Evolutionary conservation across 2,888 invertebrate genomes (phyloP), one percentile per base, ranked within the genome.

Genomic region (Norana najaformis): DNA sequence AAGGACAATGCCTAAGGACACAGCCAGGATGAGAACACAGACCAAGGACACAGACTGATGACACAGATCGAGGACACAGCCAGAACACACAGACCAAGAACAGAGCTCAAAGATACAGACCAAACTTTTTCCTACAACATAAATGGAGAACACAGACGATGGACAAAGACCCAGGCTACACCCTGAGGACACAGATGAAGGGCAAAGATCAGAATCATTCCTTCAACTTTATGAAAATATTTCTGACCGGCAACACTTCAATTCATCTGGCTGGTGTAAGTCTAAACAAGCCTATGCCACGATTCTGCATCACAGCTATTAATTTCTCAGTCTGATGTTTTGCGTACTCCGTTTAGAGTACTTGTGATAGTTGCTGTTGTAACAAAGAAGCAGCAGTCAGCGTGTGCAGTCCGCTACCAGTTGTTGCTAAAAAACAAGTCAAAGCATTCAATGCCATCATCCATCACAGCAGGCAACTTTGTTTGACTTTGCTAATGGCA

Each of bases 341-440:
- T 69, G 69, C 69, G n/a, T 30, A n/a, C n/a, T n/a, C n/a, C n/a
- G n/a, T n/a, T 69, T n/a, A 69, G n/a, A 11, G 16, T 69, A 69
- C 30, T 69, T 30, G 69, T 69, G 69, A 69, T 69, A 69, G 69
- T n/a, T 69, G 69, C 69, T 13, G 69, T 8, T 30, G 23, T 53
- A n/a, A 69, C 30, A n/a, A 69, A 69, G 69, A 30, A n/a, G 30
- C n/a, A n/a, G 4, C 8, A 69, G 69, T 0, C 30, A 69, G 69
- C n/a, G 30, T n/a, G 69, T 69, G 69, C 69, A 69, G n/a, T 69
- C 69, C 69, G n/a, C 69, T 69, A 69, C 69, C 69, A 69, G 69
- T 69, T 69, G 69, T 69, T 69, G 69, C 69, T n/a, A 69, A 69
- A 69, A 69, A 69, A 69, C 69, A 69, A 69, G 69, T 69, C 69